A percentile compares a stretch with the other conserved stretches of the same genome.
Evolutionary conservation across 1,140 invertebrate genomes (phyloP).

Genomic region (Leptoteleia sp.): DNA sequence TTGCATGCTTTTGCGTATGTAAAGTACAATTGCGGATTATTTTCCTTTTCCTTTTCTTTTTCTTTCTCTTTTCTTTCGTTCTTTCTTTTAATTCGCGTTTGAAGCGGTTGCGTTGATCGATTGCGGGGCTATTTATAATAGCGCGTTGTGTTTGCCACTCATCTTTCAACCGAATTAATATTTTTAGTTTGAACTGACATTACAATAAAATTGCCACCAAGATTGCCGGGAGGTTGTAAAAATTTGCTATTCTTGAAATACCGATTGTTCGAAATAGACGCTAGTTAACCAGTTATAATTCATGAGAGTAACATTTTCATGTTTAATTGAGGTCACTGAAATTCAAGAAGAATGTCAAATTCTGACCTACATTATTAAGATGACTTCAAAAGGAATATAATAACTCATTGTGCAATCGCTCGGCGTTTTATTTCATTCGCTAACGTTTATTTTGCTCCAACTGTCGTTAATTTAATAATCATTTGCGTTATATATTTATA

Average conservation of each 20-base stretch:
- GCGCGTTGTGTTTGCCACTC: too few species aligned
- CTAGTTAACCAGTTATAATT: conserved; percentile 52
- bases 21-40: background rate
- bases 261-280: conserved; percentile 45
- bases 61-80: too few species aligned
- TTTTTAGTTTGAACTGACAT: conserved; percentile 2
- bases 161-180: background rate
- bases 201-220: conserved; percentile 5
- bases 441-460: conserved; percentile 11
- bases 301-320: conserved; percentile 50
- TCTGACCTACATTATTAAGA: conserved; percentile 56
- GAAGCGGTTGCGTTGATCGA: conserved; percentile 4
- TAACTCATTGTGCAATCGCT: conserved; percentile 33
- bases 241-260: conserved; percentile 29
- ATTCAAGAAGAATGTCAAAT: conserved; percentile 64
- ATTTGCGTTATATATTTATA: too few species aligned
- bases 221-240: conserved; percentile 9
- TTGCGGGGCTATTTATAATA: too few species aligned
- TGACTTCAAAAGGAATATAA: conserved; percentile 58
- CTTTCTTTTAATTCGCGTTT: too few species aligned
- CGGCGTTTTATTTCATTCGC: conserved; percentile 15
- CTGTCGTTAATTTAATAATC: too few species aligned
- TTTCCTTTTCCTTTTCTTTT: background rate
- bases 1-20: conserved; percentile 1
- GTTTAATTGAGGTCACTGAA: conserved; percentile 52